Evolutionary conservation across 2,113 vertebrate genomes (phyloP).

Genomic region (Toxotes chatareus): DNA sequence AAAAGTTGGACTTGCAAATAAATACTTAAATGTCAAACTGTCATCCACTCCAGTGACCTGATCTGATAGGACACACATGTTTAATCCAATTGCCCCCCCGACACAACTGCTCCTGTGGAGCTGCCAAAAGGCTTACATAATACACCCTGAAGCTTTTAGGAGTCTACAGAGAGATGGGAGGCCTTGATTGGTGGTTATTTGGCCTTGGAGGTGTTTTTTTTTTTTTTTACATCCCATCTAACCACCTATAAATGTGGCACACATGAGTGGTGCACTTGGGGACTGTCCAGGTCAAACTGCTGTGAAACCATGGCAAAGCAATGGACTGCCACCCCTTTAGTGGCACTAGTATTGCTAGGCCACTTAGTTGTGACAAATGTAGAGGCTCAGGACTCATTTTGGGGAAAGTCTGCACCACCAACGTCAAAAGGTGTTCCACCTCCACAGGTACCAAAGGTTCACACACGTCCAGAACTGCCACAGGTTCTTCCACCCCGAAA

Average conservation of each 20-base stretch:
- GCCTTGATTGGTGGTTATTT: conserved; percentile 43
- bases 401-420: neutral
- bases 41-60: conserved; percentile 5
- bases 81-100: neutral
- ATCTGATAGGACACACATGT: conserved; percentile 6
- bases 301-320: conserved; percentile 60
- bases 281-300: conserved; percentile 34
- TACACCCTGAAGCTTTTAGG: neutral
- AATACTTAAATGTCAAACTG: conserved; percentile 47
- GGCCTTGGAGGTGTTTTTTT: conserved; percentile 42
- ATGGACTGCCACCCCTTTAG: conserved; percentile 32
- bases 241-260: conserved; percentile 56
- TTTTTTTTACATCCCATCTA: conserved; percentile 4
- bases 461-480: neutral
- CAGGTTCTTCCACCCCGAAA: neutral
- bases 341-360: conserved; percentile 57
- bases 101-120: neutral
- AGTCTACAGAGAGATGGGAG: conserved; percentile 2
- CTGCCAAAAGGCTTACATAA: conserved; percentile 23
- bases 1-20: conserved; percentile 58
- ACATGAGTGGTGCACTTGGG: conserved; percentile 20
- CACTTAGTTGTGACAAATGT: conserved; percentile 39
- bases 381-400: conserved; percentile 14
- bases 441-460: neutral
- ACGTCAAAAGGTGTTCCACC: neutral